Evolutionary conservation across 2,888 invertebrate genomes (phyloP).

Genomic region (Lithophane semibrunnea): DNA sequence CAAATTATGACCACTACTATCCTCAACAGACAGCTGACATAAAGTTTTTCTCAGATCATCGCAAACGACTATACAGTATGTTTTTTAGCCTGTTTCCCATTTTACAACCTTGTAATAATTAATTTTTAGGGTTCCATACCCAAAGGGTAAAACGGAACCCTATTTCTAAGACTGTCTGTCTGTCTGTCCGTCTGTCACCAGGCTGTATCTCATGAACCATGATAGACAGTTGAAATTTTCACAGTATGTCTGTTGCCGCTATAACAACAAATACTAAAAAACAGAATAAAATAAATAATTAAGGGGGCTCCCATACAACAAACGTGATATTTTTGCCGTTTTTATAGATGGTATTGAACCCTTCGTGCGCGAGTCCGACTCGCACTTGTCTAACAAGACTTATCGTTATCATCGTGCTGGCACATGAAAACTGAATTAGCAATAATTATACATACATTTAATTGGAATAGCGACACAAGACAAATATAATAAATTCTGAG

Average conservation of each 20-base stretch:
- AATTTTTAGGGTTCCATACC: neutral
- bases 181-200: too few species aligned
- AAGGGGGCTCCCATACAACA: too few species aligned
- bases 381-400: neutral
- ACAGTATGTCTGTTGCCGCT: too few species aligned
- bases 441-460: slow-evolving; percentile 39
- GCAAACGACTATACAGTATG: neutral
- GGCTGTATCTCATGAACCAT: too few species aligned
- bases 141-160: too few species aligned
- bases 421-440: slow-evolving; percentile 29
- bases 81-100: neutral
- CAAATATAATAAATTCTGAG: slow-evolving; percentile 40
- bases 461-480: slow-evolving; percentile 42
- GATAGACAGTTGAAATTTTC: too few species aligned
- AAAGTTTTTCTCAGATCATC: neutral
- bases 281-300: too few species aligned
- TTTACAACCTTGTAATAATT: neutral
- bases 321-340: too few species aligned
- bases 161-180: too few species aligned
- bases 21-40: slow-evolving; percentile 27
- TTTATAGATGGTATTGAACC: too few species aligned
- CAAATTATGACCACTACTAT: slow-evolving; percentile 7
- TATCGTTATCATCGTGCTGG: slow-evolving; percentile 11
- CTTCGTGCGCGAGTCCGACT: too few species aligned
- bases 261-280: too few species aligned